These are phyloP conservation scores for Galeruca laticollis DNA, from an alignment of 2,888 invertebrate genomes.

Conservation along the genomic window DNA sequence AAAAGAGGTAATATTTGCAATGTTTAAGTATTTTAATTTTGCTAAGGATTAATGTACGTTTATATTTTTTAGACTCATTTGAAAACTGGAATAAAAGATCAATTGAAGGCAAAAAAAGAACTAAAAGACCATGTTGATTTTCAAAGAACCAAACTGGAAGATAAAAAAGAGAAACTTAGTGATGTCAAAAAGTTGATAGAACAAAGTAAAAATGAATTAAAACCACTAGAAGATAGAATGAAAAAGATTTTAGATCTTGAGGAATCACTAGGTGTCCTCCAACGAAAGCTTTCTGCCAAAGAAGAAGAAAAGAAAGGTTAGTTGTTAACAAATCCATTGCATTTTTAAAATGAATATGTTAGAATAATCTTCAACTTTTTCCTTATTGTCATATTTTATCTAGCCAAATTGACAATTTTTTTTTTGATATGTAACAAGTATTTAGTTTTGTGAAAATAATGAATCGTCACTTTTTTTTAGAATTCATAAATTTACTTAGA, in stretches of 20 bases:
- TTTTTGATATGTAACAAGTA: too few species aligned
- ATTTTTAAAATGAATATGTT: neutral
- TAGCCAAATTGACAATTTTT: too few species aligned
- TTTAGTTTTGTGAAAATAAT: too few species aligned
- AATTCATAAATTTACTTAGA: too few species aligned
- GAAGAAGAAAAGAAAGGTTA: conserved; percentile 71
- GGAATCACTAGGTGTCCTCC: conserved; percentile 58
- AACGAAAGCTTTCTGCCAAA: conserved; percentile 66
- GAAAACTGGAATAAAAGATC: conserved; percentile 64
- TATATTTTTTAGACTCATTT: neutral
- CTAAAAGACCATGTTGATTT: conserved; percentile 74
- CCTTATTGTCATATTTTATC: too few species aligned
- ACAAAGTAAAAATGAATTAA: conserved; percentile 65
- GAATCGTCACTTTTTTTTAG: too few species aligned
- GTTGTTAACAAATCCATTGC: neutral
- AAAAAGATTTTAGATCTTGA: conserved; percentile 64
- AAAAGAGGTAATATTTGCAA: conserved; percentile 59
- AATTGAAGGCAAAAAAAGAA: conserved; percentile 66
- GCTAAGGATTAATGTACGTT: neutral
- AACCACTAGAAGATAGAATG: conserved; percentile 65
- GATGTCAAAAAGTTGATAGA: conserved; percentile 69
- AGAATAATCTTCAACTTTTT: too few species aligned
- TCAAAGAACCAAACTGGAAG: conserved; percentile 73
- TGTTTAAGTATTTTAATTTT: neutral
- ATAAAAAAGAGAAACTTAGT: conserved; percentile 73